phyloP scores from a whole-genome alignment of 2,888 invertebrate genomes.

The Noctua pronuba region DNA sequence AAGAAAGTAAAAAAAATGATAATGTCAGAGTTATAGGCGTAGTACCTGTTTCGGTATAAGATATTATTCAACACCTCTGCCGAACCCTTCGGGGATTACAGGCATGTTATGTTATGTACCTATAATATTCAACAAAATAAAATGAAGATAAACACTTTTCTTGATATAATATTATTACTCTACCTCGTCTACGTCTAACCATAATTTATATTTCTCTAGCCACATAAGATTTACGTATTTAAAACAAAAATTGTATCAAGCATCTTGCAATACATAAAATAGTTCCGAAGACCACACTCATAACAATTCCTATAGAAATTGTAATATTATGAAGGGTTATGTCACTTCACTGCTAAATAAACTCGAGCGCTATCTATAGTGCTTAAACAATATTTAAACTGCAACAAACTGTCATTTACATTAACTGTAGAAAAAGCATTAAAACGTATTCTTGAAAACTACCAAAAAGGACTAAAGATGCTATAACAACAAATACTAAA shows the following conservation, averaged over 20 bases:
- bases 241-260: constrained; percentile 21
- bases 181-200: constrained; percentile 12
- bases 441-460: constrained; percentile 36
- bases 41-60: constrained; percentile 17
- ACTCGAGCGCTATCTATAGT: constrained; percentile 19
- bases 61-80: neutral
- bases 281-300: neutral
- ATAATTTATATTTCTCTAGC: constrained; percentile 20
- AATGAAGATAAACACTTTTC: constrained; percentile 15
- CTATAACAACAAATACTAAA: constrained; percentile 47
- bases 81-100: neutral
- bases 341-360: constrained; percentile 10
- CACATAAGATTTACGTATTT: constrained; percentile 34
- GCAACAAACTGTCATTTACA: constrained; percentile 45
- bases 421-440: constrained; percentile 35
- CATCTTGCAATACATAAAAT: constrained; percentile 11
- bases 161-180: constrained; percentile 2
- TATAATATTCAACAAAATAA: constrained; percentile 14
- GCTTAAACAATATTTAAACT: constrained; percentile 34
- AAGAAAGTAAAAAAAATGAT: constrained; percentile 2
- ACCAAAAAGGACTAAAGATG: constrained; percentile 25
- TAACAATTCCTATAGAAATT: constrained; percentile 27
- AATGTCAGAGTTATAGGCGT: constrained; percentile 7
- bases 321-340: neutral
- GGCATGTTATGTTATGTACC: neutral